Evolutionary conservation across 2,113 vertebrate species (phyloP).

Genomic region (Strix aluco): DNA sequence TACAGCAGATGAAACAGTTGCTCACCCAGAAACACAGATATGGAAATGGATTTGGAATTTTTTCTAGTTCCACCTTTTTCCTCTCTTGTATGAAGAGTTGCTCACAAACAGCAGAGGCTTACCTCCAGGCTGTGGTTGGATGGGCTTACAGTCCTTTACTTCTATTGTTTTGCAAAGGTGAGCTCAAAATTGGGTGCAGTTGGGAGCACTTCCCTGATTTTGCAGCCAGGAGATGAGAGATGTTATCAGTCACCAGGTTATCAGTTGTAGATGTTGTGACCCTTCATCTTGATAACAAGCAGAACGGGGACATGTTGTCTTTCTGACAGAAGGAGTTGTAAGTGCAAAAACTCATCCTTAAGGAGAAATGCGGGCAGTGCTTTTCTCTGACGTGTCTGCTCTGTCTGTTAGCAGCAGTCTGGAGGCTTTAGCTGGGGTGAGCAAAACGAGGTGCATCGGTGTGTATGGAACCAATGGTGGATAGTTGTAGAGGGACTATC

Average conservation of each 20-base stretch:
- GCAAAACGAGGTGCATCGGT: not conserved
- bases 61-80: not conserved
- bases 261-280: rapidly evolving
- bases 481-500: not conserved
- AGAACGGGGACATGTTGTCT: rapidly evolving
- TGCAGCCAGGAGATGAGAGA: not conserved
- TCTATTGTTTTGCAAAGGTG: not conserved
- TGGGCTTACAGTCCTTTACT: not conserved
- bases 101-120: not conserved
- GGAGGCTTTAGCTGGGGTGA: not conserved
- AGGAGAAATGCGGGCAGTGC: not conserved
- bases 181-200: not conserved
- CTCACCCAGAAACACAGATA: not conserved
- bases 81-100: not conserved
- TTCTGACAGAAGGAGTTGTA: not conserved
- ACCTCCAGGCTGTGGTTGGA: not conserved
- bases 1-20: not conserved
- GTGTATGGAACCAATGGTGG: not conserved
- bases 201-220: not conserved
- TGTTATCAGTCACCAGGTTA: not conserved
- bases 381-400: not conserved
- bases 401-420: not conserved
- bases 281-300: not conserved
- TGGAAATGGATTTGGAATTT: not conserved
- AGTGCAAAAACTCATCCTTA: not conserved